Conservation (phyloP, 2,888 invertebrate species). For the Standfussiana lucernea region DNA sequence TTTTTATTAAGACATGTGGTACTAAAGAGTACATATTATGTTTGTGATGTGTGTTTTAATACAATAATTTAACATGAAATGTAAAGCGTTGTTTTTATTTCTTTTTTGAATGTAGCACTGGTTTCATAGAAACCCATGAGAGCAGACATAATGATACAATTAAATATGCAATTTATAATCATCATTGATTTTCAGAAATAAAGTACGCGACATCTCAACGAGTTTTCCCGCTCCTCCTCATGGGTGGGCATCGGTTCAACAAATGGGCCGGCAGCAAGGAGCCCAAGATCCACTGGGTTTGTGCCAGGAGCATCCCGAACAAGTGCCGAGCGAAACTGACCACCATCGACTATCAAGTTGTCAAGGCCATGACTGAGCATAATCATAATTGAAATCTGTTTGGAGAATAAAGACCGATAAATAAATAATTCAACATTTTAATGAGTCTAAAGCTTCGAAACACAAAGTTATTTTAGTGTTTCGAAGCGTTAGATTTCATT, state of each 20-base stretch:
- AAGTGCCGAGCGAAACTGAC: constrained; percentile 53
- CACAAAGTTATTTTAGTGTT: too few relatives aligned
- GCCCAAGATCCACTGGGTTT: constrained; percentile 67
- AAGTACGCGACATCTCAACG: constrained; percentile 38
- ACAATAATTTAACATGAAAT: not conserved
- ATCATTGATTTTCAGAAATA: constrained; percentile 26
- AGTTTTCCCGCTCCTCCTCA: constrained; percentile 55
- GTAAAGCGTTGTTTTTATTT: constrained; percentile 13
- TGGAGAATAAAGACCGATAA: not conserved
- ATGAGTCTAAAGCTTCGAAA: too few relatives aligned
- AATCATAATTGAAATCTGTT: constrained; percentile 25
- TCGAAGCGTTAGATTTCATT: too few relatives aligned
- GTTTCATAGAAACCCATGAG: too few relatives aligned
- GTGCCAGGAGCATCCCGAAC: constrained; percentile 31
- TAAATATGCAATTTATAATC: not conserved
- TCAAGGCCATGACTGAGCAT: constrained; percentile 37
- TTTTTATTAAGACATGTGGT: not conserved
- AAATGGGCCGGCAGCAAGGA: constrained; percentile 63
- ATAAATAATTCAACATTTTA: too few relatives aligned
- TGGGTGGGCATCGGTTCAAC: constrained; percentile 71
- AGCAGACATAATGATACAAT: not conserved
- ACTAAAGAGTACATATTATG: not conserved
- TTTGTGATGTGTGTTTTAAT: not conserved
- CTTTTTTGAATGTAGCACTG: too few relatives aligned
- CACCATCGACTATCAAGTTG: constrained; percentile 39